Evolutionary conservation across 1,140 invertebrate genomes (phyloP), one percentile per base, ranked within the genome.

Genomic region (Pogonognathellus flavescens): DNA sequence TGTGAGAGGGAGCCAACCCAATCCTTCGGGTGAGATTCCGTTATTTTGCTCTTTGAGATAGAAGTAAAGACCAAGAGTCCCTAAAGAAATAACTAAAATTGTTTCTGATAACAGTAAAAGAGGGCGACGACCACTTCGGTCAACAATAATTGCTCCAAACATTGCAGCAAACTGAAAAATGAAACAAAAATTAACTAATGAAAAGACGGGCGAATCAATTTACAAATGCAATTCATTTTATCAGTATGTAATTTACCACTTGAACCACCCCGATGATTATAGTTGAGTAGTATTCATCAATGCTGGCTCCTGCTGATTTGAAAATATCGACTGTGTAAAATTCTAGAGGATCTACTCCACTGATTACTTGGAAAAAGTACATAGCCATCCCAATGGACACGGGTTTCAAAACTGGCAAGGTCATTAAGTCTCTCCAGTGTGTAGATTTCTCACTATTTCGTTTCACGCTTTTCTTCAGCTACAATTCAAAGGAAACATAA

Each of bases 241-340:
- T 0, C 8, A 11, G 13, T 31, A 31, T 1, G 25, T 14, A 16
- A 59, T 85, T 87, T 62, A 89, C 86, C 49, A 90, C 83, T 87
- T 89, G 89, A 52, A 89, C 86, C 11, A 84, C 82, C 18, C 92
- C 92, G 72, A 93, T 89, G 31, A 92, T 89, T 59, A 92, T 91
- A 53, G 92, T 88, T 8, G 89, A 85, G 13, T 88, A 55, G 52
- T 88, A 87, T 18, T 89, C 86, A 41, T 91, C 85, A 0, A 91
- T 84, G 10, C 81, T 88, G 22, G 85, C 85, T 31, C 90, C 89
- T 81, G 89, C 86, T 10, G 86, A 82, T 9, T 92, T 86, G 88
- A 97, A 97, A 84, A 98, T 97, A 0, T 91, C 89, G 0, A 93
- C 92, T 0, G 94, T 93, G 88, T 96, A 97, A 90, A 97, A 97